Conservation (phyloP, 2,113 vertebrate species). For the Cyprinodon variegatus region DNA sequence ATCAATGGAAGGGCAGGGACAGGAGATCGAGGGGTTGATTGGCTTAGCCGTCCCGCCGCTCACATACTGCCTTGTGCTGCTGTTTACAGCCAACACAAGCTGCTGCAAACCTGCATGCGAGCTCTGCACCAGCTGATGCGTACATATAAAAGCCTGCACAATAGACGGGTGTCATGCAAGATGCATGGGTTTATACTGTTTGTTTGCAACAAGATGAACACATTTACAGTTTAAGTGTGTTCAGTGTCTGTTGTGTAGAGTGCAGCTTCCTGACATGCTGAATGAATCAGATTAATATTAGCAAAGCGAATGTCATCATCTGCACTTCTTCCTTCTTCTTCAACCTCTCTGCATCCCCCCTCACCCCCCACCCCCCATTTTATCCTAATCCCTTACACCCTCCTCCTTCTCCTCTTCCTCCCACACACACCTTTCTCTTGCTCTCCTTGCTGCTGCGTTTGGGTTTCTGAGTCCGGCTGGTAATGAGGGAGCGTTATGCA, state of each 20-base stretch:
- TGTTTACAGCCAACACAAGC: slow-evolving; percentile 82
- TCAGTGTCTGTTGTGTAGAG: slow-evolving; percentile 56
- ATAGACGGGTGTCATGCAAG: background rate
- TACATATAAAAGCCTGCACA: slow-evolving; percentile 15
- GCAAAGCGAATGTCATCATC: slow-evolving; percentile 90
- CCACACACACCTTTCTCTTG: slow-evolving; percentile 67
- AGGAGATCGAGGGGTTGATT: slow-evolving; percentile 78
- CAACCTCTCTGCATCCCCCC: slow-evolving; percentile 69
- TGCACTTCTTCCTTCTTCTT: slow-evolving; percentile 78
- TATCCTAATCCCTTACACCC: background rate
- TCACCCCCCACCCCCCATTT: too few relatives aligned
- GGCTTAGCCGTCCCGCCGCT: slow-evolving; percentile 67
- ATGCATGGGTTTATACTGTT: slow-evolving; percentile 4
- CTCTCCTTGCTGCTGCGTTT: slow-evolving; percentile 84
- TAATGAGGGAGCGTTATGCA: slow-evolving; percentile 97
- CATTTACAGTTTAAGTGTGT: background rate
- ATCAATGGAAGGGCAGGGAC: slow-evolving; percentile 78
- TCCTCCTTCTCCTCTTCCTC: background rate
- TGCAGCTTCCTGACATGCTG: slow-evolving; percentile 80
- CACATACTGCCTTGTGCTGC: slow-evolving; percentile 62
- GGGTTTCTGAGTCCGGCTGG: slow-evolving; percentile 86
- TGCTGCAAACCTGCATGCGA: slow-evolving; percentile 51
- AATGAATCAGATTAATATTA: slow-evolving; percentile 95
- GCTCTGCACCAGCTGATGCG: slow-evolving; percentile 55
- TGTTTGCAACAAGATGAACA: slow-evolving; percentile 5